A percentile compares a stretch with the other conserved stretches of the same genome.
These are phyloP conservation scores for Hoplostethus atlanticus DNA, from an alignment of 2,797 vertebrate genomes.

Conservation along the genomic window DNA sequence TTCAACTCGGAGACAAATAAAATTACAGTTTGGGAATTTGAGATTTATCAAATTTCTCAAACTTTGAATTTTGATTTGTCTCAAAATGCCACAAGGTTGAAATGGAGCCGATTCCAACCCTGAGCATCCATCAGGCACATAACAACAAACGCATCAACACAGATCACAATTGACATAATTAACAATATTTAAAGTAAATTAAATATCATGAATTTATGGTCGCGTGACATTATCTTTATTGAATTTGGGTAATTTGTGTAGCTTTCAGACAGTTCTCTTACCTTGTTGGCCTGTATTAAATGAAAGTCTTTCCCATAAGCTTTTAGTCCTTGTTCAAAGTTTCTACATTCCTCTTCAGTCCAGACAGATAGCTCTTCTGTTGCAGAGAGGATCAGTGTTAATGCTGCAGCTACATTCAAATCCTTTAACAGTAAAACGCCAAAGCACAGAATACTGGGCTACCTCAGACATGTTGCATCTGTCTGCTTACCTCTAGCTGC, in stretches of 20 bases:
- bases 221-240: neutral
- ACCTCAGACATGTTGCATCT: neutral
- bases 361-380: slow-evolving; percentile 95
- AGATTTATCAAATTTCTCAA: neutral
- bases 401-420: neutral
- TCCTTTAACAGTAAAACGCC: neutral
- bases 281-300: slow-evolving; percentile 97
- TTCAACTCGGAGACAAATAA: slow-evolving; percentile 57
- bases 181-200: neutral
- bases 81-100: slow-evolving; percentile 47
- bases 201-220: neutral
- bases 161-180: neutral
- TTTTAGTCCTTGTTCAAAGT: slow-evolving; percentile 96
- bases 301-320: slow-evolving; percentile 97
- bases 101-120: slow-evolving; percentile 48
- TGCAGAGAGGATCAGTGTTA: slow-evolving; percentile 46
- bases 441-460: neutral
- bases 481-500: slow-evolving; percentile 92
- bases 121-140: slow-evolving; percentile 32
- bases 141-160: slow-evolving; percentile 38
- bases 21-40: slow-evolving; percentile 29
- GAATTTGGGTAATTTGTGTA: neutral
- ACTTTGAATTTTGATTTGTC: slow-evolving; percentile 51
- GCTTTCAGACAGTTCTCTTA: slow-evolving; percentile 62
- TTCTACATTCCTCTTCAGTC: slow-evolving; percentile 97